A percentile compares a stretch with the other conserved stretches of the same genome.
Conservation (phyloP, 2,113 vertebrate species). For the Entosphenus tridentatus region DNA sequence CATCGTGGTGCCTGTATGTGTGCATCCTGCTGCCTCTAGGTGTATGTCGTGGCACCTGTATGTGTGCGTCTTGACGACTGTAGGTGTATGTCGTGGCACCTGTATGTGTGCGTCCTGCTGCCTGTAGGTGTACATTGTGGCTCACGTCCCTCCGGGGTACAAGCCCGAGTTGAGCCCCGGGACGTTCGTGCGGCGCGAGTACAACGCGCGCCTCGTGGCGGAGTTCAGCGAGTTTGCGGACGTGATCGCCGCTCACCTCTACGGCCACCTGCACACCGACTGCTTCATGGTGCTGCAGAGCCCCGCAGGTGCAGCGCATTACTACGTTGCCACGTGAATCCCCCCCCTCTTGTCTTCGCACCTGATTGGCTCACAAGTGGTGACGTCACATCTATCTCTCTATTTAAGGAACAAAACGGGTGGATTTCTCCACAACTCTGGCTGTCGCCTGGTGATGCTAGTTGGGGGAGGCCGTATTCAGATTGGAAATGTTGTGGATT, state of each 20-base stretch:
- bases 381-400: too few species aligned
- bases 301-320: conserved; percentile 27
- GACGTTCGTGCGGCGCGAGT: conserved; percentile 30
- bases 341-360: too few species aligned
- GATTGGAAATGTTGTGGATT: too few species aligned
- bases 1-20: conserved; percentile 26
- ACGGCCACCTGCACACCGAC: conserved; percentile 74
- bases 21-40: conserved; percentile 22
- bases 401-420: too few species aligned
- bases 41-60: conserved; percentile 17
- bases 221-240: conserved; percentile 49
- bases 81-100: background rate
- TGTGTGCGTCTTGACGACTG: too few species aligned
- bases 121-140: conserved; percentile 61
- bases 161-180: conserved; percentile 29
- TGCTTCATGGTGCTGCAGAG: conserved; percentile 70
- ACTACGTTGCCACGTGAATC: too few species aligned
- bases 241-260: conserved; percentile 61
- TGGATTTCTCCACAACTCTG: too few species aligned
- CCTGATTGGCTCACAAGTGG: too few species aligned
- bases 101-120: conserved; percentile 2
- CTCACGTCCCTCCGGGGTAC: conserved; percentile 62
- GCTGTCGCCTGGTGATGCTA: too few species aligned
- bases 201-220: conserved; percentile 49
- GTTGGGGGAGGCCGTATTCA: too few species aligned